Evolutionary conservation across 2,888 invertebrate species (phyloP), one percentile per base, ranked within the genome.

Genomic region (Taphrorychus bicolor): DNA sequence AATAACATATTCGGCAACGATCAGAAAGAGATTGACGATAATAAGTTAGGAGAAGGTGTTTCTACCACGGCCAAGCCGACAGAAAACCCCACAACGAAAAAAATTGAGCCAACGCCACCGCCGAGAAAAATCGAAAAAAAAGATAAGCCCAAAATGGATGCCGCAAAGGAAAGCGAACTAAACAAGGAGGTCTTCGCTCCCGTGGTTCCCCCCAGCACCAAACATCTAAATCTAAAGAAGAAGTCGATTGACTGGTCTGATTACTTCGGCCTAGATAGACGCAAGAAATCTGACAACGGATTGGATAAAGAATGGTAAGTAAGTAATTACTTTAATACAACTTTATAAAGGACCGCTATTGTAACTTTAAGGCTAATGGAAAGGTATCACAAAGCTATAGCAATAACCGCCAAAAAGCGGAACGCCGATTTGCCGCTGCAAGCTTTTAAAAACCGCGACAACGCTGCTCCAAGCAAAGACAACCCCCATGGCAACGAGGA

Each of bases 161-260:
- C 73, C 5, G 82, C 81, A 7, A 83, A 83, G 14, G 83, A 84
- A 59, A 79, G 73, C 11, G 63, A 63, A 21, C 73, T 75, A 9
- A 82, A 81, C 9, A 83, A 83, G n/a, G 83, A 84, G 61, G 79
- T 74, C 53, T 73, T 74, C 52, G 67, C 71, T 23, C 72, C 74
- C 56, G 71, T 81, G 11, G 71, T 71, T n/a, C 77, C 79, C 4
- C 66, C 71, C 0, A 83, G 83, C 58, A 83, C 84, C 71, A 83
- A 85, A 70, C 17, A 24, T 3, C 69, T 82, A 9, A 78, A 80
- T 61, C 76, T 92, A 5, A 88, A 89, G 70, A 93, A 94, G 82
- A 94, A 94, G 80, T 92, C 92, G 0, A 87, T 94, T 67, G 90
- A 94, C 76, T 95, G 94, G 94, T 91, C 92, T 0, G 89, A 93